Percentiles rank a stretch among this genome's conserved stretches.
These are phyloP conservation scores for Eulemur albifrons DNA, from an alignment of 2,797 vertebrate genomes.

Conservation along the genomic window DNA sequence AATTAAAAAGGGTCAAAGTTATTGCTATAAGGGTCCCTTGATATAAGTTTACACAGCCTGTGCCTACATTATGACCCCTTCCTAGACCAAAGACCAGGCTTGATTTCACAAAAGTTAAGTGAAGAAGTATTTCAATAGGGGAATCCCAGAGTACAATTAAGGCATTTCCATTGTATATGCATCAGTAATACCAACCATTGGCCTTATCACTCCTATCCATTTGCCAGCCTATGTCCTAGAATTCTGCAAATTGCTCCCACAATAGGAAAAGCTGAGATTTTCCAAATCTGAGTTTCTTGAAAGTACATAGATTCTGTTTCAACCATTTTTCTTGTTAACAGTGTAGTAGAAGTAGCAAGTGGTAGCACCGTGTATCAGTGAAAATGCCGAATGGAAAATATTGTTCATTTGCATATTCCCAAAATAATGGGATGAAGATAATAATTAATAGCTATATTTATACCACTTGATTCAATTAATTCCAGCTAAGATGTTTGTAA, in stretches of 20 bases:
- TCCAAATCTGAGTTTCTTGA: not conserved
- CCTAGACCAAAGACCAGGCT: too few relatives aligned
- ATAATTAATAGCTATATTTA: conserved; percentile 78
- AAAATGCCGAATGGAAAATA: conserved; percentile 70
- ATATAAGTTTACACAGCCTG: not conserved
- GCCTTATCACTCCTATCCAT: not conserved
- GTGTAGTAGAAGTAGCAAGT: conserved; percentile 40
- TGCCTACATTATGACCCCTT: too few relatives aligned
- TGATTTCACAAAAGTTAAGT: not conserved
- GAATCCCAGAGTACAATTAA: not conserved
- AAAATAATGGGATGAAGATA: conserved; percentile 72
- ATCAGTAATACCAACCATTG: not conserved
- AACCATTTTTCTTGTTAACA: not conserved
- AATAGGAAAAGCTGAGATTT: not conserved
- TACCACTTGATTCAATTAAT: conserved; percentile 74
- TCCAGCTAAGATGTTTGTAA: conserved; percentile 71
- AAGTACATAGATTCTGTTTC: not conserved
- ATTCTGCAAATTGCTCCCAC: not conserved
- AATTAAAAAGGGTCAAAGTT: not conserved
- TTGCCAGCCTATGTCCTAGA: not conserved
- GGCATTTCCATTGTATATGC: not conserved
- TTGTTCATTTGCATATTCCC: conserved; percentile 70
- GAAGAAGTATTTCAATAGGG: not conserved
- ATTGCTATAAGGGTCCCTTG: not conserved
- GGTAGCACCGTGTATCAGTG: conserved; percentile 10